Percentiles rank a stretch among this genome's conserved stretches.
phyloP scores from a whole-genome alignment of 2,797 vertebrate species.

The Phrynocephalus forsythii region DNA sequence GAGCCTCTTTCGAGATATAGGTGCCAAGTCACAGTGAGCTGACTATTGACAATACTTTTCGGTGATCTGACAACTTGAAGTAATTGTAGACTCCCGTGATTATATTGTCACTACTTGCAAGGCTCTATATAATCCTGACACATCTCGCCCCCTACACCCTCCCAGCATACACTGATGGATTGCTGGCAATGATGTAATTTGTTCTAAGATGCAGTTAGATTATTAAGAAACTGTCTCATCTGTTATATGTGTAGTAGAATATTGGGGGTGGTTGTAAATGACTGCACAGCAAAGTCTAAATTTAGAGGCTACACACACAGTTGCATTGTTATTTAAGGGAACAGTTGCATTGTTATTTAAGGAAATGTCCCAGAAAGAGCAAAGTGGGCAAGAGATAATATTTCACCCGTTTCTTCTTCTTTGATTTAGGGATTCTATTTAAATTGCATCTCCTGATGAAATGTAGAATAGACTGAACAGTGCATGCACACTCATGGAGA shows the following conservation, averaged over 20 bases:
- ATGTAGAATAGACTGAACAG: not conserved
- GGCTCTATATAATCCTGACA: conserved; percentile 34
- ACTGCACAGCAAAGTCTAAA: not conserved
- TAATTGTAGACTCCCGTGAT: not conserved
- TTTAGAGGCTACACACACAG: conserved; percentile 4
- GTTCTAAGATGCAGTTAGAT: conserved; percentile 32
- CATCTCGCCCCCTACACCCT: not conserved
- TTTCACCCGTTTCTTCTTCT: not conserved
- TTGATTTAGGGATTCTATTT: not conserved
- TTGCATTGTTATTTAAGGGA: conserved; percentile 9
- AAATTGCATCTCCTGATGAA: not conserved
- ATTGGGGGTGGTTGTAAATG: conserved; percentile 18
- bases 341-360: not conserved
- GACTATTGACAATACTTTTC: conserved; percentile 28
- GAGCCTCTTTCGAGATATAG: not conserved
- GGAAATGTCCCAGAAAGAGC: conserved; percentile 4
- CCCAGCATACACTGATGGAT: conserved; percentile 4
- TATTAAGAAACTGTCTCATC: conserved; percentile 49
- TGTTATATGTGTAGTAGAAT: conserved; percentile 14
- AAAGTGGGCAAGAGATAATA: not conserved
- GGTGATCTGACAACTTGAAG: conserved; percentile 27
- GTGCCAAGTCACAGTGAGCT: conserved; percentile 21
- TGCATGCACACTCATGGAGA: too few species aligned
- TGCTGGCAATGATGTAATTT: conserved; percentile 34
- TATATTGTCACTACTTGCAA: conserved; percentile 32